Evolutionary conservation across 2,888 invertebrate genomes (phyloP), one percentile per base, ranked within the genome.

Genomic region (Drosophila rubida): DNA sequence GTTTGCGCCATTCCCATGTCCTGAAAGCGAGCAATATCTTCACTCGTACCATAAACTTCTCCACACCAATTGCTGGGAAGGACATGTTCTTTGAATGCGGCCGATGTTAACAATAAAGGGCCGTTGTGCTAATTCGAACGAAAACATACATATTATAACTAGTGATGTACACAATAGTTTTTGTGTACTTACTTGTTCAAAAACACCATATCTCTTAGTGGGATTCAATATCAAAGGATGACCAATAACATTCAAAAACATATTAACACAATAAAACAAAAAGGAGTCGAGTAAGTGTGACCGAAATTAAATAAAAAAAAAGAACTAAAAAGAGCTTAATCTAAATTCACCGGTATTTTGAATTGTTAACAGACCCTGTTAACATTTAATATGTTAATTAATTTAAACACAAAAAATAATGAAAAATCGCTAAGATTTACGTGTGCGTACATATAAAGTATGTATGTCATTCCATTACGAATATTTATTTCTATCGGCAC

Each of bases 211-310:
- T 0, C 6, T 41, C 14, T 63, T 69, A 2, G 41, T 4, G 0
- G 13, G 9, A 22, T 75, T 22, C n/a, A 87, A 19, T 32, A 87
- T 78, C 4, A 64, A 23, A 0, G 81, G 81, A 30, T 87, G 85
- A 0, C 78, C 87, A 14, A 84, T n/a, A 30, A 66, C 58, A 50
- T 81, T 81, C 32, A 81, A 48, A 69, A 72, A 81, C 87, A 81
- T 81, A 11, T 35, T 6, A 14, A 4, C 4, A 25, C 19, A 46
- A 8, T 1, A 30, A n/a, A 23, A 41, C 4, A 16, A 16, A 8
- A 9, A 14, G 19, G 6, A 44, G 44, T 7, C n/a, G 19, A 5
- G 1, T 6, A 4, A n/a, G 7, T 23, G n/a, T 44, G 44, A 44
- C 22, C 13, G 23, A 2, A 23, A 23, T 3, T 7, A 6, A 7